A percentile compares a stretch with the other conserved stretches of the same genome.
Conservation (phyloP, 2,888 invertebrate species). For the Protonemura montana region DNA sequence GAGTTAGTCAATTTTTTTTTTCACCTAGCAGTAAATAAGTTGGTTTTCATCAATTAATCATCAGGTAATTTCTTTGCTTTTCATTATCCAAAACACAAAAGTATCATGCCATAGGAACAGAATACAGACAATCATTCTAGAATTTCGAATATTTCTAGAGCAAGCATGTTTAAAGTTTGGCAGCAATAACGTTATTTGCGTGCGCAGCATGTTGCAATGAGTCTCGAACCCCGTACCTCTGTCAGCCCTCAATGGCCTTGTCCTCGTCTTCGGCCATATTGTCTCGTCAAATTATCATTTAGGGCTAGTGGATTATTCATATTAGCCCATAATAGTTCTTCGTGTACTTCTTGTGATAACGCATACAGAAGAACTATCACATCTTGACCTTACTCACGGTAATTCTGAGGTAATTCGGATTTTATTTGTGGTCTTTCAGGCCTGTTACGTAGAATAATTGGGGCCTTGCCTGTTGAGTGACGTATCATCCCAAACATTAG, state of each 20-base stretch:
- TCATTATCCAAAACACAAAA: no score
- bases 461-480: constrained; percentile 7
- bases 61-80: no score
- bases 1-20: no score
- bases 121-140: no score
- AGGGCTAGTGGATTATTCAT: background rate
- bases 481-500: constrained; percentile 12
- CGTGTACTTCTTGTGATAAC: background rate
- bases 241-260: background rate
- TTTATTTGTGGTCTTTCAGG: background rate
- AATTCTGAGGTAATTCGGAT: background rate
- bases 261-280: background rate
- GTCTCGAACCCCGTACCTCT: background rate
- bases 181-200: no score
- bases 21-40: no score
- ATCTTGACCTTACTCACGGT: background rate
- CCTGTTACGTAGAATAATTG: background rate
- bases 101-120: no score
- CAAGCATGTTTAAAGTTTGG: background rate
- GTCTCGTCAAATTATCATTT: constrained; percentile 12
- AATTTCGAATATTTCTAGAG: no score
- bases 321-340: background rate
- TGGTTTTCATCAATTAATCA: no score
- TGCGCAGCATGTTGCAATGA: background rate
- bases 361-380: background rate